phyloP scores from a whole-genome alignment of 2,113 vertebrate species.

The Mesembrinibis cayennensis region DNA sequence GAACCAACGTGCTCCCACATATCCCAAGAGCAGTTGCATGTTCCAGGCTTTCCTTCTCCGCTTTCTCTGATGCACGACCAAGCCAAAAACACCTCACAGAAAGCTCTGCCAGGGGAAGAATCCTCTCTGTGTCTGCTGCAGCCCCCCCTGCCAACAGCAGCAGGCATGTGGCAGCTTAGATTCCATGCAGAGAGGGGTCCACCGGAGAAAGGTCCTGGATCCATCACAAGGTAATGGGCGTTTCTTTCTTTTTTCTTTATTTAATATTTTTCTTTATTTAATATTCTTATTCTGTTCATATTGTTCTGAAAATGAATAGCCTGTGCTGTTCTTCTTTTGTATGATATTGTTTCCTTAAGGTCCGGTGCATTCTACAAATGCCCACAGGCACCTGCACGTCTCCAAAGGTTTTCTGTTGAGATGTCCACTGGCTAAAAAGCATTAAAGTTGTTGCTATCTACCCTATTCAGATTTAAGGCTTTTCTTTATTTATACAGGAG shows the following conservation, averaged over 20 bases:
- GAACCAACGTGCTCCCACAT: not conserved
- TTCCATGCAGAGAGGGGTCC: not conserved
- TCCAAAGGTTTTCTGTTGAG: not conserved
- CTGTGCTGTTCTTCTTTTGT: not conserved
- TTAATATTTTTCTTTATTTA: not conserved
- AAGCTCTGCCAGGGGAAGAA: not conserved
- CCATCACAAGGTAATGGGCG: rapidly evolving
- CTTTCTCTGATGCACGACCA: not conserved
- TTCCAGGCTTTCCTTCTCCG: not conserved
- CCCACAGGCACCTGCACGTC: not conserved
- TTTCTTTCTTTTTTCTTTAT: not conserved
- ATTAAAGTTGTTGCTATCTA: not conserved
- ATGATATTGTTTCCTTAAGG: not conserved
- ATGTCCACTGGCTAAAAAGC: not conserved
- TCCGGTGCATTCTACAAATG: not conserved
- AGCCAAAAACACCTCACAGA: not conserved
- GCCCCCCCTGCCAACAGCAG: not conserved
- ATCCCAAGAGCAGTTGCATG: not conserved
- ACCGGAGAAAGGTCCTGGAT: not conserved
- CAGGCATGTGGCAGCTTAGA: not conserved
- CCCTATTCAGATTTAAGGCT: not conserved
- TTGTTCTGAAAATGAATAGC: not conserved
- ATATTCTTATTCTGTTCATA: not conserved
- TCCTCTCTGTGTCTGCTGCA: not conserved
- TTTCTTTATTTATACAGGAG: not conserved